Evolutionary conservation across 2,888 invertebrate genomes (phyloP).

Genomic region (Yponomeuta cagnagella): DNA sequence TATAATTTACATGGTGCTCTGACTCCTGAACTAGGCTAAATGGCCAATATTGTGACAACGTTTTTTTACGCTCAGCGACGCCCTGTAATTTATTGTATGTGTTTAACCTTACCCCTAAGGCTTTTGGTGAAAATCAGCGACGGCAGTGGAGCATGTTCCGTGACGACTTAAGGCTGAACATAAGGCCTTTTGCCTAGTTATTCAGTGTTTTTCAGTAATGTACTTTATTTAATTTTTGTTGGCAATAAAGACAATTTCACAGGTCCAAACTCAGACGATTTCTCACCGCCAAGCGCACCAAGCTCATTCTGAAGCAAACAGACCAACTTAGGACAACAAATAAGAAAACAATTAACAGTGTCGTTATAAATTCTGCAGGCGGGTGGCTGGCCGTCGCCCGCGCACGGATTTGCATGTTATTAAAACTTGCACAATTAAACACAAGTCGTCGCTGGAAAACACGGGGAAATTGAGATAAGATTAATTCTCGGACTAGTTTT

Average conservation of each 20-base stretch:
- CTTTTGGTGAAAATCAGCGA: too few species aligned
- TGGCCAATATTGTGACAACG: too few species aligned
- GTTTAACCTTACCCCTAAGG: too few species aligned
- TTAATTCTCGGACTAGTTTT: neutral
- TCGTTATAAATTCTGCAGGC: slow-evolving; percentile 12
- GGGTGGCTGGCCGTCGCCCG: slow-evolving; percentile 22
- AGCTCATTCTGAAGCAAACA: neutral
- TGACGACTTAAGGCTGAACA: too few species aligned
- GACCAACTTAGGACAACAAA: slow-evolving; percentile 8
- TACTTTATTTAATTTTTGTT: too few species aligned
- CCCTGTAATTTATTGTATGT: too few species aligned
- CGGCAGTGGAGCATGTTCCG: too few species aligned
- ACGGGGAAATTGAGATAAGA: slow-evolving; percentile 3
- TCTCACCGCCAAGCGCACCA: neutral
- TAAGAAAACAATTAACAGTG: slow-evolving; percentile 14
- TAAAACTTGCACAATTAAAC: slow-evolving; percentile 68
- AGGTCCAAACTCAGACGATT: neutral
- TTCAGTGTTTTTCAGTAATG: too few species aligned
- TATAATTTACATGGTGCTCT: too few species aligned
- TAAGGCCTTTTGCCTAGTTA: too few species aligned
- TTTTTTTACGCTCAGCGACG: too few species aligned
- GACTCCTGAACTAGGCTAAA: too few species aligned
- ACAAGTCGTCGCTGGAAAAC: slow-evolving; percentile 21
- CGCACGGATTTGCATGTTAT: slow-evolving; percentile 60
- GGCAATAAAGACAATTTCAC: neutral